Base-by-base conservation (phyloP, 2,113 vertebrate genomes). In the Neofelis nebulosa region DNA sequence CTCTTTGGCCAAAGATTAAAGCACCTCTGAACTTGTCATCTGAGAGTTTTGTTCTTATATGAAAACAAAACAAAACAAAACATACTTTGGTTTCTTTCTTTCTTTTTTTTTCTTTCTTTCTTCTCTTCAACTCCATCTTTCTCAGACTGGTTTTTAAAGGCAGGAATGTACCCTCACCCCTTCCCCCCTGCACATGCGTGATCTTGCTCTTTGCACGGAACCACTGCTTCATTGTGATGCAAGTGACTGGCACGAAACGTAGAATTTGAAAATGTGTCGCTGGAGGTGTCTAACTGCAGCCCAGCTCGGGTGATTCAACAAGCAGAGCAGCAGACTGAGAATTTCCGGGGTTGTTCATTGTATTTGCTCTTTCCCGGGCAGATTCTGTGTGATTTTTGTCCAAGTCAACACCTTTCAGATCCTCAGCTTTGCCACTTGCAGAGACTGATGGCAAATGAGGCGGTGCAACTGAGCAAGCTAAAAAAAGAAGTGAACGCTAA, bases 1-100 rank as follows among this genome's bases (percentile, higher is more conserved):
- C 68, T 57, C 79, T 55, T 65, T 5, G 31, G 89, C 52, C 55
- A 69, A 55, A 97, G 94, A 83, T 92, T 4, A 96, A 90, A 94
- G 45, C 15, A 27, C 31, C 31, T 9, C 31, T 61, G 69, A 81
- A 88, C 41, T 45, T 87, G 79, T 14, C 45, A 69, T 95, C 71
- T 94, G 65, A 74, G 38, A 80, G 29, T 74, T 93, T 95, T 85
- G 25, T 57, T 92, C 69, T 90, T 78, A 52, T 19, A 89, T 73
- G 15, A 4, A 88, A 87, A 65, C 18, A 45, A 52, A 33, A 38
- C 18, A 48, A 45, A 45, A 18, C 31, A 0, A 0, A 61, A 38
- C 33, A 25, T 50, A 23, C 4, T 7, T 73, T 38, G 25, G 5
- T 78, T 85, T 45, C 12, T 81, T 16, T 61, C 52, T 13, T 4